Conservation (phyloP, 1,140 invertebrate species). For the Oscheius sp. region DNA sequence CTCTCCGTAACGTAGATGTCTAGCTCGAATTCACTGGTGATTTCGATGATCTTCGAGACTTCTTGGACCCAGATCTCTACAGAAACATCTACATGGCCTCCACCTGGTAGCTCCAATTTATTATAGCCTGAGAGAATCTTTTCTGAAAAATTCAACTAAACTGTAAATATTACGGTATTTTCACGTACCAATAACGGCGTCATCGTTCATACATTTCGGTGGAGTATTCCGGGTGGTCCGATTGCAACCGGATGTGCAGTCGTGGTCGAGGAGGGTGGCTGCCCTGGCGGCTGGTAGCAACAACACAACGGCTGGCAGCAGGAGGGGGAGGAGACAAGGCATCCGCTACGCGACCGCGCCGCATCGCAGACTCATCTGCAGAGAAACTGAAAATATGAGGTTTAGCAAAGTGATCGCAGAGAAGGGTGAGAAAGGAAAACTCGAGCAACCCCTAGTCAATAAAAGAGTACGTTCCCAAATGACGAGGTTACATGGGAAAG, state of each 20-base stretch:
- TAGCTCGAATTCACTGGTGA: conserved; percentile 59
- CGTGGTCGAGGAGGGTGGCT: neutral
- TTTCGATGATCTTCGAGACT: conserved; percentile 61
- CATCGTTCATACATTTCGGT: conserved; percentile 17
- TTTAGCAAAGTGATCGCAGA: too few relatives aligned
- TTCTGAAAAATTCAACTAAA: conserved; percentile 9
- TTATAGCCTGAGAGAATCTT: conserved; percentile 46
- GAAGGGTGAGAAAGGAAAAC: too few relatives aligned
- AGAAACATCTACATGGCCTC: conserved; percentile 53
- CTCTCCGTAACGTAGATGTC: conserved; percentile 61
- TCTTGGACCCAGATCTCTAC: conserved; percentile 61
- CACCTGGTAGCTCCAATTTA: conserved; percentile 54
- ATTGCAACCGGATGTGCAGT: too few relatives aligned
- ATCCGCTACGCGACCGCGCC: neutral
- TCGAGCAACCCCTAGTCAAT: too few relatives aligned
- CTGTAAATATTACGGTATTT: neutral
- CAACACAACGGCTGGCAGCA: neutral
- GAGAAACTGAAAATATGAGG: neutral
- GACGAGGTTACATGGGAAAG: too few relatives aligned
- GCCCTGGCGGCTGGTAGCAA: neutral
- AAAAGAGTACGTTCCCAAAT: too few relatives aligned
- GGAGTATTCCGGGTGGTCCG: neutral
- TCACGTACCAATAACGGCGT: conserved; percentile 20
- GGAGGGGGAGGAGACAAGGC: neutral
- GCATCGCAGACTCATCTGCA: neutral